phyloP scores from a whole-genome alignment of 1,140 invertebrate genomes.

The Heliothis virescens region DNA sequence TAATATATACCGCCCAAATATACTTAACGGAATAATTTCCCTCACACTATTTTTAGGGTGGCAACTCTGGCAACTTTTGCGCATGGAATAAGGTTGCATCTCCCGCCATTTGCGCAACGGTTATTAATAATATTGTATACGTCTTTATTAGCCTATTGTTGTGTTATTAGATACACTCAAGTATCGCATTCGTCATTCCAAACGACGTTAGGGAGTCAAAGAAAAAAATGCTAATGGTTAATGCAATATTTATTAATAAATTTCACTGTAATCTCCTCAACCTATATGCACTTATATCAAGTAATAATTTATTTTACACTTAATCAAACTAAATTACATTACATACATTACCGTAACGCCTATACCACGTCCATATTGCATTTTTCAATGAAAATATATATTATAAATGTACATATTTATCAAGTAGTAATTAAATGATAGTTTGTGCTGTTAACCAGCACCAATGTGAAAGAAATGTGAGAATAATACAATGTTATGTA shows the following conservation, averaged over 20 bases:
- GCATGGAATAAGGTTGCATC: slow-evolving; percentile 55
- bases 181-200: slow-evolving; percentile 64
- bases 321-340: slow-evolving; percentile 75
- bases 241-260: slow-evolving; percentile 86
- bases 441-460: slow-evolving; percentile 56
- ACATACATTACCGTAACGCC: slow-evolving; percentile 67
- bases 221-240: slow-evolving; percentile 55
- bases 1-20: slow-evolving; percentile 82
- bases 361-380: slow-evolving; percentile 78
- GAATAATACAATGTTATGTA: slow-evolving; percentile 11
- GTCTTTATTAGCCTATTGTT: slow-evolving; percentile 69
- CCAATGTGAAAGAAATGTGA: slow-evolving; percentile 45
- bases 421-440: slow-evolving; percentile 55
- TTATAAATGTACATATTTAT: slow-evolving; percentile 63
- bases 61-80: slow-evolving; percentile 42
- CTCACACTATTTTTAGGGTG: slow-evolving; percentile 45
- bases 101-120: slow-evolving; percentile 58
- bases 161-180: slow-evolving; percentile 66
- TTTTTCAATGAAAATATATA: slow-evolving; percentile 79
- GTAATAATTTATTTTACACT: slow-evolving; percentile 85
- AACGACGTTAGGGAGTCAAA: slow-evolving; percentile 52
- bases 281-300: slow-evolving; percentile 83
- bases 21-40: slow-evolving; percentile 75
- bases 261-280: slow-evolving; percentile 83
- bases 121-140: slow-evolving; percentile 69